Evolutionary conservation across 2,113 vertebrate species (phyloP).

Genomic region (Pithys albifrons): DNA sequence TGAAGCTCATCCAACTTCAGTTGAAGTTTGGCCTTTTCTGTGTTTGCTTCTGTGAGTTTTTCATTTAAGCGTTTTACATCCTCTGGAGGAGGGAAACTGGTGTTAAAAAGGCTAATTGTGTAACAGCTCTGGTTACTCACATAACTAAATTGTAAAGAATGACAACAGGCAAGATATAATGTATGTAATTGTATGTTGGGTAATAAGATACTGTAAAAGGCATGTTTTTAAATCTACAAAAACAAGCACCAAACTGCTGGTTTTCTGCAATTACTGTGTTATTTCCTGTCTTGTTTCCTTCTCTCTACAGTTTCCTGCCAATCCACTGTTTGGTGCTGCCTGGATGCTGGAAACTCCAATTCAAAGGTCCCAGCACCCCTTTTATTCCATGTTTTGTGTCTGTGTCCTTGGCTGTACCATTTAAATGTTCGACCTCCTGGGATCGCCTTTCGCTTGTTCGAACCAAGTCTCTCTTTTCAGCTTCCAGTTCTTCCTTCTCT

Average conservation of each 20-base stretch:
- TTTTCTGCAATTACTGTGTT: neutral
- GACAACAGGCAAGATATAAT: neutral
- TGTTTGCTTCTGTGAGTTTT: conserved; percentile 85
- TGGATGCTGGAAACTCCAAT: neutral
- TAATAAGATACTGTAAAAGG: neutral
- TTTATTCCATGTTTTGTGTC: neutral
- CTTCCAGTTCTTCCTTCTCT: conserved; percentile 89
- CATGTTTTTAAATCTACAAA: neutral
- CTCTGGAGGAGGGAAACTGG: conserved; percentile 72
- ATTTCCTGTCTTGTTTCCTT: neutral
- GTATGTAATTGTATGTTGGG: neutral
- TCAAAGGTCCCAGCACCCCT: neutral
- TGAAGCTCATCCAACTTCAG: conserved; percentile 93
- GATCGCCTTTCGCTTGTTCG: conserved; percentile 87
- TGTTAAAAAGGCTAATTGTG: neutral
- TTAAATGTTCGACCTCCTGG: conserved; percentile 89
- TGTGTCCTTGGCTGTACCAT: conserved; percentile 74
- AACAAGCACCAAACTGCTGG: neutral
- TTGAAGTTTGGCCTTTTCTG: conserved; percentile 87
- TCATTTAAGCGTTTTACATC: conserved; percentile 90
- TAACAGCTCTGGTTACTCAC: neutral
- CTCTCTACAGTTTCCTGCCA: neutral
- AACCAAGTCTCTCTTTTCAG: conserved; percentile 92
- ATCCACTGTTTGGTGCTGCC: neutral
- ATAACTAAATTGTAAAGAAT: neutral